Evolutionary conservation across 2,797 vertebrate species (phyloP), one percentile per base, ranked within the genome.

Genomic region (Arctocebus calabarensis): DNA sequence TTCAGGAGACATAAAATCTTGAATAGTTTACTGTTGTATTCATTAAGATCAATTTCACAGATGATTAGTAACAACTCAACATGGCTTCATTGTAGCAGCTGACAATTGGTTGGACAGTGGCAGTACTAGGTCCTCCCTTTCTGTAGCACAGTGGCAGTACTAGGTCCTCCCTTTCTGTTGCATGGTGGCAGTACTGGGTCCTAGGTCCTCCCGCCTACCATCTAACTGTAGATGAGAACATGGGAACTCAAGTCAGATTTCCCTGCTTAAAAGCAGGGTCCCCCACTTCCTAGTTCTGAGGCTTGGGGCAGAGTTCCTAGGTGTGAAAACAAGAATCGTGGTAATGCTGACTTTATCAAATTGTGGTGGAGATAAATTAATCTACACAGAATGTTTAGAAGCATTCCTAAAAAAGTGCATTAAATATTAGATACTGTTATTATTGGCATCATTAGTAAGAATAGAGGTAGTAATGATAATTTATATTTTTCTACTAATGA

Each of bases 21-120:
- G 11, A 94, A 37, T 14, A 92, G 32, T 73, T 91, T 71, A 55
- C 27, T n/a, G 10, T n/a, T 57, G 10, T 16, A 73, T 91, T 96
- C 87, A 9, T 92, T 74, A 93, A 91, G 88, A 77, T 91, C 87
- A 90, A 57, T 87, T 91, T 87, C 45, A 77, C 73, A 61, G 20
- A 77, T 57, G 93, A 70, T 97, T 94, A 88, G 37, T 57, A 86
- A 62, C 59, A 91, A 89, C 11, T 71, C 45, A 75, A 70, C 92
- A 81, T 4, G 81, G 19, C 88, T 81, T 59, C 84, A 34, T 19
- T 34, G 32, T 14, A 57, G 64, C 9, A 87, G 10, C 37, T 68
- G 57, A 81, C 17, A 61, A 8, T 62, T 37, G 55, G 9, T 84
- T n/a, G 57, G 22, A 45, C 2, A 78, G 62, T 19, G 34, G 64